Base-by-base conservation (phyloP, 1,140 invertebrate genomes). In the Zaprionus kolodkinae region DNA sequence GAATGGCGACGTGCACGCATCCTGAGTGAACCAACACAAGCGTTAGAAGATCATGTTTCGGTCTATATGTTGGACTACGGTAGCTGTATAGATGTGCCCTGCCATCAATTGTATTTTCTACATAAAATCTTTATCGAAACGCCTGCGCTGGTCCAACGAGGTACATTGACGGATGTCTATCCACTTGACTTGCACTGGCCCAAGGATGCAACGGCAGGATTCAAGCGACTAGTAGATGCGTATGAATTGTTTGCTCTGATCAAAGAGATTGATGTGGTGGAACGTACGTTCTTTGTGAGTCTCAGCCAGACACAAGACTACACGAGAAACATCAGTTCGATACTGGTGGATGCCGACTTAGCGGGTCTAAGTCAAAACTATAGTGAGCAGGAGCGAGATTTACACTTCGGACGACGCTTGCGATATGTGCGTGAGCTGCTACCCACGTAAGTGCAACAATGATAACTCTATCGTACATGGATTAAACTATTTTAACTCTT, bases 371-470 rank as follows among this genome's bases (percentile, higher is more conserved):
- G 78, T 15, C 1, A 15, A 0, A 65, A 84, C 4, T 84, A 68
- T 15, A 30, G 4, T 13, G 11, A 33, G 9, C 0, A 11, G 13
- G 0, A 4, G 0, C 35, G 61, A 0, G 3, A 54, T 0, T n/a
- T n/a, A 0, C 30, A 85, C 21, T 59, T 36, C 0, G 81, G 81
- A 12, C 55, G 48, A 7, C 62, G 82, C 3, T 0, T 74, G 3
- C 81, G 81, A 7, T 84, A 81, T 35, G 30, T 85, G 4, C 60
- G 81, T 5, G 81, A 84, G 36, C 55, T 48, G 5, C 36, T 84
- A 25, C 81, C 81, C 12, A 72, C 57, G 81, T 84, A 0, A n/a
- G 56, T 45, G 15, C 7, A 15, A 10, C 6, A 0, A 4, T 11
- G 5, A 7, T n/a, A n/a, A n/a, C n/a, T n/a, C 52, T 13, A 33